Evolutionary conservation across 1,140 invertebrate species (phyloP), one percentile per base, ranked within the genome.

Genomic region (Drosophila rufa): DNA sequence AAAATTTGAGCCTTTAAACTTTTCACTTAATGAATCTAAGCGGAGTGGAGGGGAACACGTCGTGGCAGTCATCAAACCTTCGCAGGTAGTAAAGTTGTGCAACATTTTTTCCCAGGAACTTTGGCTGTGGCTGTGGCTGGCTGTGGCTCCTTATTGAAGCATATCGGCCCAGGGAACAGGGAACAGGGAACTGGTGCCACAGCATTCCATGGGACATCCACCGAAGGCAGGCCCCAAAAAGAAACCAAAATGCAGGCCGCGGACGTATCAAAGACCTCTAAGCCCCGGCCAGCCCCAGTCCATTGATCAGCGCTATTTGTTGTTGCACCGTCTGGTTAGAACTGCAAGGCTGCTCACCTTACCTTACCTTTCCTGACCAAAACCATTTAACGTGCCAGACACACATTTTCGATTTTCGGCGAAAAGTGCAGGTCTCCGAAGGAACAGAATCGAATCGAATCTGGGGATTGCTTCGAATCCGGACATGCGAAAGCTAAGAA

Each of bases 361-460:
- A 30, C 36, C 69, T 89, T 85, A 80, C 86, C 69, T 89, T 85
- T 77, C 86, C 83, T 82, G 80, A 59, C 71, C 71, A 75, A 79
- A 36, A 80, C 56, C 85, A 91, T 90, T 90, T 90, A 90, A 90
- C 86, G 85, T 89, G 85, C 85, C 85, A 89, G 85, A 89, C 85
- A 90, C 85, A 90, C 85, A 90, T 90, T 90, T 89, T 90, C 85
- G 85, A 90, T 90, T 90, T 89, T 90, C 85, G 85, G 85, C 85
- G 85, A 90, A 90, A 83, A 83, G 80, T 84, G 81, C 82, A 78
- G 75, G 68, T 47, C 81, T 38, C 62, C 60, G 30, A 48, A 55
- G 60, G 75, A 22, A 22, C 19, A 22, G 19, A 22, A 22, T 1
- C 19, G 19, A 22, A 22, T 2, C 19, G 19, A 40, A 57, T 71